phyloP scores from a whole-genome alignment of 2,113 vertebrate genomes.

The human (Homo sapiens) region GRCh38 chr2:49132501-49133000 shows the following conservation, averaged over 20 bases:
- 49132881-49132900: neutral
- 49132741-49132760: neutral
- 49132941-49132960: neutral
- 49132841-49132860: neutral
- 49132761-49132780: neutral
- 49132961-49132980: neutral
- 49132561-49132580: constrained; percentile 57
- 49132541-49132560: constrained; percentile 56
- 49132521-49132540: constrained; percentile 11
- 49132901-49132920: neutral
- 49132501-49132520: constrained; percentile 56
- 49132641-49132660: constrained; percentile 59
- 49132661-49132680: neutral
- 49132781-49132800: neutral
- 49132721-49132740: neutral
- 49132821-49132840: neutral
- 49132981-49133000: neutral
- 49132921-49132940: neutral
- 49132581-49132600: constrained; percentile 45
- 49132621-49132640: constrained; percentile 9
- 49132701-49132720: neutral
- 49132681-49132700: constrained; percentile 43
- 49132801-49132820: neutral
- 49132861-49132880: neutral
- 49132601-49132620: constrained; percentile 52